phyloP scores from a whole-genome alignment of 64 coral and sea anemone genomes.

The Stylophora pistillata region DNA sequence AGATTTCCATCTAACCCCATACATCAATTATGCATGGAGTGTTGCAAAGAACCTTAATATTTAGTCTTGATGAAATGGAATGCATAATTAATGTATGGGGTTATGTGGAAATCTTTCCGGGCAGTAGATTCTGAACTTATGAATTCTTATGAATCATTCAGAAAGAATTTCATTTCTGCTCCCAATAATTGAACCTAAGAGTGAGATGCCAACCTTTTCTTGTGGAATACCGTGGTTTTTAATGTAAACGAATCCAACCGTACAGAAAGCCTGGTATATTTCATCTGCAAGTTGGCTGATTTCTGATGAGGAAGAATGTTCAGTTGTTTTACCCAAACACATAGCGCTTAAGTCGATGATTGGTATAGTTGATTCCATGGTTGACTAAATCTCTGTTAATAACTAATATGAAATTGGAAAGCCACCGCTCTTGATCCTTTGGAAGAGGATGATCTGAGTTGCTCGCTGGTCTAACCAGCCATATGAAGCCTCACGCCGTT shows the following conservation, averaged over 20 bases:
- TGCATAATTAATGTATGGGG: no score
- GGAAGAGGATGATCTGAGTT: background rate
- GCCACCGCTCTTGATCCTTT: background rate
- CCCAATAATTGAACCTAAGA: background rate
- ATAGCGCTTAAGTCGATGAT: conserved; percentile 12
- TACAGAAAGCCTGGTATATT: conserved; percentile 39
- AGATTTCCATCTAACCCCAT: no score
- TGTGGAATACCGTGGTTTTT: conserved; percentile 54
- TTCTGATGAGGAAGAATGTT: background rate
- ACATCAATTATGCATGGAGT: no score
- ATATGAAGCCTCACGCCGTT: no score
- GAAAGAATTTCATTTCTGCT: background rate
- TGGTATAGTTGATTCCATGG: conserved; percentile 11
- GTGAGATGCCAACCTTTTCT: background rate
- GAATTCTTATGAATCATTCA: background rate
- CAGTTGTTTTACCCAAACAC: background rate
- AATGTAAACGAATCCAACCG: conserved; percentile 50
- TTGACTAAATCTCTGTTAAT: background rate
- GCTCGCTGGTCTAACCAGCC: no score
- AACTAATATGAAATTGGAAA: background rate
- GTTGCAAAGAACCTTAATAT: no score
- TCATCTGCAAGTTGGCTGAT: conserved; percentile 16
- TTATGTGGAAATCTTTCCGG: no score
- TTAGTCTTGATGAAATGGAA: no score
- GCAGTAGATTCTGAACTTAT: no score